These are phyloP conservation scores for Aselliscus stoliczkanus DNA, from an alignment of 2,797 vertebrate species.

Conservation along the genomic window DNA sequence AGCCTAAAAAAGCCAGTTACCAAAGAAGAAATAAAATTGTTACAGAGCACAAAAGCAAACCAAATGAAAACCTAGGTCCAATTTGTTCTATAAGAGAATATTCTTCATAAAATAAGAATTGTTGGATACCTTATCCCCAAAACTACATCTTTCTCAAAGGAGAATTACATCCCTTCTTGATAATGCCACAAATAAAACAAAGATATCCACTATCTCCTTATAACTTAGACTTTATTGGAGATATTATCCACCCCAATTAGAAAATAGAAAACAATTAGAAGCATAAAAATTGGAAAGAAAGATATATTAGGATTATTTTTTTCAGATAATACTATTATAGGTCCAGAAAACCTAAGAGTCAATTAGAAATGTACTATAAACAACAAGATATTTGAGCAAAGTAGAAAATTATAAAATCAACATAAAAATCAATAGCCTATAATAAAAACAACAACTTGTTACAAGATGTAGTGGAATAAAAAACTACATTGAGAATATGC, in stretches of 20 bases:
- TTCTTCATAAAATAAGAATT: not conserved
- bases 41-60: not conserved
- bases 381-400: not conserved
- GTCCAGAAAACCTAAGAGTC: not conserved
- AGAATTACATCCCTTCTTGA: not conserved
- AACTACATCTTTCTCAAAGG: not conserved
- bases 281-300: not conserved
- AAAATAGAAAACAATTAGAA: slow-evolving; percentile 22
- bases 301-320: not conserved
- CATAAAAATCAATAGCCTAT: not conserved
- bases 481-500: not conserved
- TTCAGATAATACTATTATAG: not conserved
- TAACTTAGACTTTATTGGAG: not conserved
- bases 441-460: not conserved
- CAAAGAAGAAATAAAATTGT: not conserved
- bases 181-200: not conserved
- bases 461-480: not conserved
- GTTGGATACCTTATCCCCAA: not conserved
- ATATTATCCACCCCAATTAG: not conserved
- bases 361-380: not conserved
- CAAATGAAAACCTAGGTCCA: not conserved
- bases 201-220: not conserved
- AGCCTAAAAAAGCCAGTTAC: not conserved
- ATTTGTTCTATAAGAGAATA: not conserved
- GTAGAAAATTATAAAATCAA: not conserved